Evolutionary conservation across 1,140 invertebrate genomes (phyloP).

Genomic region (Brachionus rubens): DNA sequence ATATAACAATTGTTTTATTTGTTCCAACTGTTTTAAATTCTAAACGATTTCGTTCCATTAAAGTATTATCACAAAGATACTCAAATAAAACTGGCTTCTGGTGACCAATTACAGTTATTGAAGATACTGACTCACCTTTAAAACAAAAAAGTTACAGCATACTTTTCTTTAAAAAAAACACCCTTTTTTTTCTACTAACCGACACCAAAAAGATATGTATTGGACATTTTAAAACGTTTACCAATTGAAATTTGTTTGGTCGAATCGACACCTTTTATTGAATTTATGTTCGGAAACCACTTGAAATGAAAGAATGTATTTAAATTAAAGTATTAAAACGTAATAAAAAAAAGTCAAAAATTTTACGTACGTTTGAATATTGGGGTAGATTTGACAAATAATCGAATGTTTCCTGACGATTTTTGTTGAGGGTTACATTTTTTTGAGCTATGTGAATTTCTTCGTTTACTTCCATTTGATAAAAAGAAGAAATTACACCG

Average conservation of each 20-base stretch:
- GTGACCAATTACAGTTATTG: background rate
- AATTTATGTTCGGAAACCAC: constrained; percentile 45
- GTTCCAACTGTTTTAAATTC: background rate
- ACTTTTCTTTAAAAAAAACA: background rate
- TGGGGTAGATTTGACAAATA: constrained; percentile 9
- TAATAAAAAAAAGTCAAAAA: background rate
- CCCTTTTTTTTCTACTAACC: too few species aligned
- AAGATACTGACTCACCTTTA: constrained; percentile 5
- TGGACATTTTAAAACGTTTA: constrained; percentile 39
- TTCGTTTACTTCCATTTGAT: background rate
- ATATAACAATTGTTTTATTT: constrained; percentile 14
- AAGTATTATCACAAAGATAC: constrained; percentile 33
- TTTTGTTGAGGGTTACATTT: constrained; percentile 29
- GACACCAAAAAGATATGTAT: constrained; percentile 40
- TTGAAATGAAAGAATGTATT: constrained; percentile 1
- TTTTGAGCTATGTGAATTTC: constrained; percentile 24
- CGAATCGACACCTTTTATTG: background rate
- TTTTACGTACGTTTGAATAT: constrained; percentile 18
- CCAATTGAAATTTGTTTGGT: background rate
- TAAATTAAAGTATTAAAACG: background rate
- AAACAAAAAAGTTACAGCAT: background rate
- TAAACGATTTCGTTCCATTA: constrained; percentile 25
- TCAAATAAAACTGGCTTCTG: constrained; percentile 38
- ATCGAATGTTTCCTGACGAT: constrained; percentile 13
- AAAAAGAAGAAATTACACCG: background rate